Evolutionary conservation across 2,888 invertebrate genomes (phyloP).

Genomic region (Eilema sororculum): DNA sequence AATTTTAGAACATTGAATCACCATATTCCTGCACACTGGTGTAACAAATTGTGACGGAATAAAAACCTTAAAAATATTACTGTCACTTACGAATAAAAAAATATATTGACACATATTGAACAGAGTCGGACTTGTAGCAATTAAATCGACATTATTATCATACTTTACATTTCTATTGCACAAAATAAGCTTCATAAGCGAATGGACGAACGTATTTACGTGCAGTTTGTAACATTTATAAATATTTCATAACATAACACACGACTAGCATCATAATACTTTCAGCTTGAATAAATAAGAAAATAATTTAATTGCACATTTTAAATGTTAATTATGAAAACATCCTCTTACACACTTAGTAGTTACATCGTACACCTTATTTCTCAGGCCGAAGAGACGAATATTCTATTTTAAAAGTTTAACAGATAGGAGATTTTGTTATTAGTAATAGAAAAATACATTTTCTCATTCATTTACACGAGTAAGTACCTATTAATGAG

Average conservation of each 20-base stretch:
- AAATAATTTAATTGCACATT: conserved; percentile 59
- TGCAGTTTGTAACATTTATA: conserved; percentile 52
- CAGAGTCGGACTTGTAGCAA: conserved; percentile 34
- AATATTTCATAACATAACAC: conserved; percentile 60
- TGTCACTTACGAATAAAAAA: conserved; percentile 33
- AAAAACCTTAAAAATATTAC: conserved; percentile 35
- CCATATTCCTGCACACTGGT: conserved; percentile 2
- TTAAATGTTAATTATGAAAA: conserved; percentile 48
- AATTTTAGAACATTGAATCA: conserved; percentile 23
- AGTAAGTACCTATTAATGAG: conserved; percentile 15
- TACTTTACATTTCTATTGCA: conserved; percentile 67
- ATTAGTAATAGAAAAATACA: conserved; percentile 27
- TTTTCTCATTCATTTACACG: conserved; percentile 19
- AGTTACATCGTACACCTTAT: conserved; percentile 52
- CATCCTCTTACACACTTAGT: conserved; percentile 59
- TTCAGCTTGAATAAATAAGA: conserved; percentile 61
- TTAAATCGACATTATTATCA: conserved; percentile 18
- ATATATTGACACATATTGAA: conserved; percentile 43
- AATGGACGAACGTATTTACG: conserved; percentile 70
- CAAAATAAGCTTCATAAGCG: conserved; percentile 73
- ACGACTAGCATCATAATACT: conserved; percentile 86
- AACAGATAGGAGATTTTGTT: conserved; percentile 40
- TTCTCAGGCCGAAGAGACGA: conserved; percentile 77
- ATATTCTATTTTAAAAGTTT: conserved; percentile 77
- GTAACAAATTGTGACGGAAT: conserved; percentile 25